Base-by-base conservation (phyloP, 2,113 vertebrate genomes). In the Plestiodon gilberti region DNA sequence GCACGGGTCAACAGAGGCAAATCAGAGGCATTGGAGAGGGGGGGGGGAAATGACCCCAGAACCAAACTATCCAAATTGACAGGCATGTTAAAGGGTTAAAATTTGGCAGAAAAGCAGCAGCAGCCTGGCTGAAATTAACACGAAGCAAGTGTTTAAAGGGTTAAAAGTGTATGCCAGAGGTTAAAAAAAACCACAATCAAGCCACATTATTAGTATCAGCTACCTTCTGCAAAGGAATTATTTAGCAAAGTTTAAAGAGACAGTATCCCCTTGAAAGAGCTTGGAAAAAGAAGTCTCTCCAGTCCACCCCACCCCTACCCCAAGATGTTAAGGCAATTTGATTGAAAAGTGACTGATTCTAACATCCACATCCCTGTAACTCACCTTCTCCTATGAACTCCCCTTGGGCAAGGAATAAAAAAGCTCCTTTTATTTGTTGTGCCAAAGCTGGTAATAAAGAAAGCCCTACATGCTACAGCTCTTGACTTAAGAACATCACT, bases 141-240 rank as follows among this genome's bases (percentile, higher is more conserved):
- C 89, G 94, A 92, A 96, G 96, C 95, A 97, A 97, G 96, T 89
- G 90, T 96, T 97, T 97, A 98, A 98, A 98, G 96, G 97, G 96
- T 98, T 97, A 95, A 87, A 86, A 89, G 88, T 84, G 82, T 95
- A 94, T 61, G 94, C 91, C 92, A 91, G 93, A 95, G 84, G 90
- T 64, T 55, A 48, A 77, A 77, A n/a, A 67, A 70, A 23, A 9
- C 52, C 35, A 61, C 64, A 95, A 92, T 93, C 94, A 95, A 92
- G 96, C 93, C 95, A 94, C 81, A 86, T 93, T 87, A 89, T 93
- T 93, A 95, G 91, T 92, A 88, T 83, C 43, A 81, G 92, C 91
- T 69, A 91, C 84, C 94, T 93, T 95, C 82, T 94, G 93, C 94
- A 96, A 96, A 90, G 96, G 95, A 91, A 93, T 88, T 74, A 78